Evolutionary conservation across 2,113 vertebrate species (phyloP), one percentile per base, ranked within the genome.

Genomic region (Nestor notabilis): DNA sequence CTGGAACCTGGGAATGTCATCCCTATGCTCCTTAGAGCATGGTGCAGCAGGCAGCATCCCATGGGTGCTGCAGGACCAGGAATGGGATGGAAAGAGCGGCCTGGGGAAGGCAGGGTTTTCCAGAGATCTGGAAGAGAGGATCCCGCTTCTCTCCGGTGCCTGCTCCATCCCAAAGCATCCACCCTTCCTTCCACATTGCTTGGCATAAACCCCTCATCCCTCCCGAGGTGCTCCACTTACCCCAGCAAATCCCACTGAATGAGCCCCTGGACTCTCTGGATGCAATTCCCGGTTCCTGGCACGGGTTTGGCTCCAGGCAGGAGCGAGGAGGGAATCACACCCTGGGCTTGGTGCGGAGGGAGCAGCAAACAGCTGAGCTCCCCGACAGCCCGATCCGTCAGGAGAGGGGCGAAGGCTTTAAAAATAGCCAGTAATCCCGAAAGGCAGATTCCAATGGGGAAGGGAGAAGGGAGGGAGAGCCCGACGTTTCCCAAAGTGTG

Each of bases 351-450:
- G 46, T 29, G 79, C 0, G 2, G 68, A 49, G 87, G 93, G 72
- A 92, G 68, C 53, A 31, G 69, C 9, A 79, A 92, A 95, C 96
- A 96, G 96, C 97, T 97, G 97, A 87, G 60, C n/a, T 46, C 63
- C 14, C 15, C 17, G 61, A 66, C 85, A 89, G 82, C 69, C 31
- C 0, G 50, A 88, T 86, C 94, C 35, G 28, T 80, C 94, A 20
- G 4, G 43, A 79, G 72, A 18, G 1, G 60, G 80, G 83, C 20
- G 75, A 89, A 81, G 56, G 69, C 66, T 95, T 93, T 96, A 97
- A 95, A 97, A 97, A 97, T 96, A 97, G 95, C 90, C 21, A 0
- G 63, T 3, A 31, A 94, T 95, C 93, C 95, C 7, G 33, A 91
- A 92, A 90, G 91, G 13, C 2, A 0, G 78, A 96, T 93, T 95